phyloP scores from a whole-genome alignment of 2,113 vertebrate species.

The Beaufortia kweichowensis region DNA sequence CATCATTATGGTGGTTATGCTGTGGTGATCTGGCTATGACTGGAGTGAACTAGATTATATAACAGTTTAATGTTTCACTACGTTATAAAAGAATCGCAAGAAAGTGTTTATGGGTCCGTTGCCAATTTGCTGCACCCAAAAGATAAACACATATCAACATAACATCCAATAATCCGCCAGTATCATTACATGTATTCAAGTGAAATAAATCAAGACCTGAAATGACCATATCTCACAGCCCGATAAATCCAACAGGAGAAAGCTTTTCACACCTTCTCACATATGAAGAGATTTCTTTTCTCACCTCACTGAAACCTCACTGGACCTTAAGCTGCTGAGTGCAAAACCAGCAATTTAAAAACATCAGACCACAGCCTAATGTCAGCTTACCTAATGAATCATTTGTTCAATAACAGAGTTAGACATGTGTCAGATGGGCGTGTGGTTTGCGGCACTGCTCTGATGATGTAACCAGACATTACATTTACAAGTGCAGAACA shows the following conservation, averaged over 20 bases:
- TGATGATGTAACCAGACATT: slow-evolving; percentile 16
- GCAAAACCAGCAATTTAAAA: slow-evolving; percentile 3
- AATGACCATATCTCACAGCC: not conserved
- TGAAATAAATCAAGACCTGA: not conserved
- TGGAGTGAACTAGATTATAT: not conserved
- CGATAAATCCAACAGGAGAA: not conserved
- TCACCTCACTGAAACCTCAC: not conserved
- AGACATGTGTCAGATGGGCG: slow-evolving; percentile 30
- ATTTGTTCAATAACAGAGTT: slow-evolving; percentile 14
- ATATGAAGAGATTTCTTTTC: not conserved
- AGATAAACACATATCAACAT: not conserved
- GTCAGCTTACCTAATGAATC: slow-evolving; percentile 28
- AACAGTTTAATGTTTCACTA: not conserved
- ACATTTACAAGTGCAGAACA: not conserved
- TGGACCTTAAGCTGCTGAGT: slow-evolving; percentile 2
- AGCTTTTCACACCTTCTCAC: too few relatives aligned
- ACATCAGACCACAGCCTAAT: slow-evolving; percentile 8
- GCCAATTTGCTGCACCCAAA: not conserved
- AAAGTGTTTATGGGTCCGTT: not conserved
- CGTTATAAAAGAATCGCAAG: not conserved
- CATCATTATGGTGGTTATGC: too few relatives aligned
- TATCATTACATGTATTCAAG: not conserved
- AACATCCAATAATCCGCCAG: not conserved
- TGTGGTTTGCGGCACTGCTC: not conserved
- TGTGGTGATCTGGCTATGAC: not conserved